Evolutionary conservation across 2,888 invertebrate genomes (phyloP), one percentile per base, ranked within the genome.

Genomic region (Catocala nupta): DNA sequence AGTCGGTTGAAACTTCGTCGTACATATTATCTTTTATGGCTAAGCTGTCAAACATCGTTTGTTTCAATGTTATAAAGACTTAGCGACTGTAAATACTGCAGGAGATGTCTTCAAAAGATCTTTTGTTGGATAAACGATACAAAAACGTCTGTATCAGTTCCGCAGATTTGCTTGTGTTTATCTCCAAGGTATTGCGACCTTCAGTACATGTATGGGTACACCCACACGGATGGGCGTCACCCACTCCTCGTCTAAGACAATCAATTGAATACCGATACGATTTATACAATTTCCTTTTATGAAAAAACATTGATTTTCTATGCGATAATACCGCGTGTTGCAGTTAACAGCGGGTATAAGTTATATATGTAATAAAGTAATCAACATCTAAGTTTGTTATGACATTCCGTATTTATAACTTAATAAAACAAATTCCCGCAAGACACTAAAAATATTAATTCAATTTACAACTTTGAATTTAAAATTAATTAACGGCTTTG

Each of bases 191-290:
- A 69, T 64, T 49, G 65, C 64, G 86, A 73, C 89, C 90, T 90
- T 89, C 85, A 76, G 62, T 73, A 72, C 69, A 69, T 60, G 77
- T 76, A 62, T 71, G 72, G 81, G 71, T 77, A 80, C 84, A 83
- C 90, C 89, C 78, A 86, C 85, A 67, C 80, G 80, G 82, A 82
- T 86, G 87, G 85, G 84, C 83, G 82, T 81, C 88, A 83, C 90
- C 89, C 81, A 88, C 87, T 72, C 63, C 61, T 60, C 55, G 68
- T 67, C 76, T 73, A 71, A 83, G 81, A 85, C 84, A 85, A 84
- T 83, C 70, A 63, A 70, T 51, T 59, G 61, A 70, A 63, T 62
- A 74, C 66, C 63, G 65, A 77, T 75, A 78, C 58, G 65, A 73
- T 70, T 69, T 64, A 73, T 62, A 73, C 55, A 69, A 76, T 64